Evolutionary conservation across 2,113 vertebrate genomes (phyloP).

Genomic region (Telmatochromis brichardi): DNA sequence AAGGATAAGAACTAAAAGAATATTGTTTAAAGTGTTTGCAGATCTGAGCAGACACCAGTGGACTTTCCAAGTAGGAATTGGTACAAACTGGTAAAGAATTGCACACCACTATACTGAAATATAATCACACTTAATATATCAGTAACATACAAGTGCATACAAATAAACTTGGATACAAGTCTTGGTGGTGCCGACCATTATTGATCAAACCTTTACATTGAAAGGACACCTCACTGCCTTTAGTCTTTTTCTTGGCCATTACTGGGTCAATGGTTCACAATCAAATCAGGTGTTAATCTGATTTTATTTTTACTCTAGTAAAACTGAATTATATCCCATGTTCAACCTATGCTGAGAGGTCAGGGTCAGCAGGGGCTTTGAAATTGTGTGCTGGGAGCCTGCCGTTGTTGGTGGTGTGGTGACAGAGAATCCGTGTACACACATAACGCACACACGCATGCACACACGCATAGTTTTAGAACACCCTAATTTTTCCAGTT

Average conservation of each 20-base stretch:
- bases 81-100: neutral
- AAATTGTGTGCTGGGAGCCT: neutral
- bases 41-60: neutral
- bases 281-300: neutral
- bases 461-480: neutral
- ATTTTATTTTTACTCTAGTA: neutral
- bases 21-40: neutral
- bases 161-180: neutral
- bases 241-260: neutral
- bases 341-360: neutral
- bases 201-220: neutral
- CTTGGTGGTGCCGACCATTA: neutral
- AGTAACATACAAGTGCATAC: neutral
- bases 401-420: neutral
- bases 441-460: neutral
- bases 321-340: neutral
- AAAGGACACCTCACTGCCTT: neutral
- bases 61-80: neutral
- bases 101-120: neutral
- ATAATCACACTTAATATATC: neutral
- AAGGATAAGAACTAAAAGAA: neutral
- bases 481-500: neutral
- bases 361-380: neutral
- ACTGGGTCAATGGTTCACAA: neutral
- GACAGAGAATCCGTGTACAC: neutral